Evolutionary conservation across 2,797 vertebrate species (phyloP).

Genomic region (Gallirallus australis): DNA sequence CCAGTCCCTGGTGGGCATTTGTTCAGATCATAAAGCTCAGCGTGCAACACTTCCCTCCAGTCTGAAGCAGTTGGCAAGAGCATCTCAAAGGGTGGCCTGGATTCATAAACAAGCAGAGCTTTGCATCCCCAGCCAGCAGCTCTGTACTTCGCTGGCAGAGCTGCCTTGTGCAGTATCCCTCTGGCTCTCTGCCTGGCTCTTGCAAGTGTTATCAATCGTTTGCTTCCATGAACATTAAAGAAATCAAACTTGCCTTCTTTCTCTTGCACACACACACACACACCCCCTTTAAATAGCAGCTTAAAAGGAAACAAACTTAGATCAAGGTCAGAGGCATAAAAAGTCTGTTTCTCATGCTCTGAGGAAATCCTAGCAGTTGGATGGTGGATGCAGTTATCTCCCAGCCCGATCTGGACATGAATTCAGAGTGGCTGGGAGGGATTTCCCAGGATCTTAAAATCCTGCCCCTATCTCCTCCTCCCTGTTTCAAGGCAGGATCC

Average conservation of each 20-base stretch:
- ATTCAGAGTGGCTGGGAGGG: neutral
- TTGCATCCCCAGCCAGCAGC: conserved; percentile 56
- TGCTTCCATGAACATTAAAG: conserved; percentile 63
- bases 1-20: neutral
- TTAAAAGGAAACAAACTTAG: conserved; percentile 71
- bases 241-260: conserved; percentile 62
- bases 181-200: conserved; percentile 63
- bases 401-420: neutral
- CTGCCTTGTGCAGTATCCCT: conserved; percentile 17
- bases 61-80: conserved; percentile 23
- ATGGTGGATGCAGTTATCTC: conserved; percentile 9
- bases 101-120: conserved; percentile 47
- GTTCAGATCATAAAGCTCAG: neutral
- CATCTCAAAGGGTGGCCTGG: conserved; percentile 57
- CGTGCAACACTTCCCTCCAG: neutral
- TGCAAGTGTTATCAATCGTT: conserved; percentile 65
- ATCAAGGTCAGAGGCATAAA: conserved; percentile 66
- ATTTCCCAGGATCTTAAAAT: conserved; percentile 10
- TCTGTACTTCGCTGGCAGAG: conserved; percentile 44
- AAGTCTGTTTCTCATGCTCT: conserved; percentile 65
- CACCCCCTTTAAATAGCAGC: conserved; percentile 34
- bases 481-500: neutral
- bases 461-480: neutral
- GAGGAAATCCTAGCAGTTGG: conserved; percentile 55
- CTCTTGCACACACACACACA: neutral